phyloP scores from a whole-genome alignment of 2,113 vertebrate species.

The Semnornis frantzii region DNA sequence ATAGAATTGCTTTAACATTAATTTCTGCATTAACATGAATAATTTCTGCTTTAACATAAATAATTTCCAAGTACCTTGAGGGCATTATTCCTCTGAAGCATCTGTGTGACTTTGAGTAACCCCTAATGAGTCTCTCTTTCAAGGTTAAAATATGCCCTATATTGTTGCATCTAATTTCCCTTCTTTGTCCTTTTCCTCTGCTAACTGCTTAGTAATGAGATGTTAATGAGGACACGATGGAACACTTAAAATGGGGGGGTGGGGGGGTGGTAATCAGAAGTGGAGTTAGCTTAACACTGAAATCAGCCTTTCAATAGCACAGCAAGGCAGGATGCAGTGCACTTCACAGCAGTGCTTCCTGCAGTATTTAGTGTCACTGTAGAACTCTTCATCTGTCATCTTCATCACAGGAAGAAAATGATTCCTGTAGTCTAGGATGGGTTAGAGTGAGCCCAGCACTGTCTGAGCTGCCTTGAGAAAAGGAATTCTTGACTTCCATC shows the following conservation, averaged over 20 bases:
- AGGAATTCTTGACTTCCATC: constrained; percentile 1
- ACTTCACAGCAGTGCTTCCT: not conserved
- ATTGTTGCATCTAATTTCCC: constrained; percentile 50
- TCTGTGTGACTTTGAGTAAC: constrained; percentile 26
- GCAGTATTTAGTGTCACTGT: not conserved
- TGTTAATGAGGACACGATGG: constrained; percentile 22
- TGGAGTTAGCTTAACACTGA: not conserved
- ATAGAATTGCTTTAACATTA: not conserved
- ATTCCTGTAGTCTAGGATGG: not conserved
- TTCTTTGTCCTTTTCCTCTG: constrained; percentile 51
- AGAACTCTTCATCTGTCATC: not conserved
- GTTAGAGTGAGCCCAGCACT: not conserved
- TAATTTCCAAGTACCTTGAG: constrained; percentile 21
- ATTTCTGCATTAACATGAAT: not conserved
- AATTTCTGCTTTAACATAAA: not conserved
- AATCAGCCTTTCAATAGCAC: not conserved
- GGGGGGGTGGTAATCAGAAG: not conserved
- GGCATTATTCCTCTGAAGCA: not conserved
- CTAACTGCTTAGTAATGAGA: constrained; percentile 48
- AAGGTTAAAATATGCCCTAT: constrained; percentile 46
- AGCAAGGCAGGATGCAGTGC: not conserved
- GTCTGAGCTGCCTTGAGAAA: not conserved
- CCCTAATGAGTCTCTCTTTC: constrained; percentile 41
- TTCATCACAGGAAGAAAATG: not conserved
- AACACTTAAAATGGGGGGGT: not conserved